phyloP scores from a whole-genome alignment of 1,140 invertebrate genomes.

The Nebria ingens region DNA sequence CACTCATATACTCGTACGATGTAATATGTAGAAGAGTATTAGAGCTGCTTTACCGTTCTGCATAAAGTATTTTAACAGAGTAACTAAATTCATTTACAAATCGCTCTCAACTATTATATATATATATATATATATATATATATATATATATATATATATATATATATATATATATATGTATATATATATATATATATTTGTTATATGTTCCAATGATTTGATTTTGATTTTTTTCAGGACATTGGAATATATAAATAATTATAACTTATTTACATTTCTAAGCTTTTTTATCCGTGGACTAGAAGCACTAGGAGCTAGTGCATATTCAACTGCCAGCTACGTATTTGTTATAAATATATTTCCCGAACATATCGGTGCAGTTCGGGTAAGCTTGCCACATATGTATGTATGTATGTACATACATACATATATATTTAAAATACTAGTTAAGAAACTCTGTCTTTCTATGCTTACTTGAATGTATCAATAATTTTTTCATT shows the following conservation, averaged over 20 bases:
- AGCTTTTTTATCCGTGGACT: constrained; percentile 61
- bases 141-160: no score
- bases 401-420: constrained; percentile 10
- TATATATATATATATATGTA: no score
- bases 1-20: neutral
- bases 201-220: constrained; percentile 15
- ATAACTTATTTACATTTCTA: constrained; percentile 47
- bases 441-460: constrained; percentile 5
- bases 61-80: no score
- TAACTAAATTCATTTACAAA: no score
- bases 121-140: no score
- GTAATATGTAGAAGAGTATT: no score
- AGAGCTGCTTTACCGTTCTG: no score
- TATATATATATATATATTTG: no score
- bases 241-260: constrained; percentile 47
- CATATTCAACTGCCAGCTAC: constrained; percentile 62
- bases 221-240: constrained; percentile 39
- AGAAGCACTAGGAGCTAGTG: constrained; percentile 62
- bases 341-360: constrained; percentile 67
- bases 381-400: constrained; percentile 43
- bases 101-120: no score
- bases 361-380: constrained; percentile 59
- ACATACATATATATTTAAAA: neutral
- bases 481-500: neutral
- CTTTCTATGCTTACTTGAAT: constrained; percentile 5